Evolutionary conservation across 2,888 invertebrate species (phyloP), one percentile per base, ranked within the genome.

Genomic region (Autographa pulchrina): DNA sequence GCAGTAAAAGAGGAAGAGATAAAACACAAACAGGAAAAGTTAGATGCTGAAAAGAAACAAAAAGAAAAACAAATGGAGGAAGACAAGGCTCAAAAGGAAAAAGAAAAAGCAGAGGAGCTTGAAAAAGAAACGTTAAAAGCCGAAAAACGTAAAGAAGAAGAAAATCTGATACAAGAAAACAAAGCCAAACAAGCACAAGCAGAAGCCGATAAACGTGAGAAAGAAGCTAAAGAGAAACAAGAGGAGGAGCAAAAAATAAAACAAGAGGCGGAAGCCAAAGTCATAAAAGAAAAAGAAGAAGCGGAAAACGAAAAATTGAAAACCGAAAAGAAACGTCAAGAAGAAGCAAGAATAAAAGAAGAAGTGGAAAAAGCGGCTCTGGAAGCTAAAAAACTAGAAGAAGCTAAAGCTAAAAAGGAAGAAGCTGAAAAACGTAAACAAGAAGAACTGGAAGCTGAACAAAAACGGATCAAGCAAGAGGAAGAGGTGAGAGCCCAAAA

Each of bases 61-160:
- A 18, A 35, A 16, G 16, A 2, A 48, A 48, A n/a, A 48, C 48
- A 2, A 16, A 16, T 13, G 1, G 1, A 58, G 35, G 54, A 58
- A 63, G 18, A 31, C 65, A 70, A 65, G 43, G 20, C 58, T 41
- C 25, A 41, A 70, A 25, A 18, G 43, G 54, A 25, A 25, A 25
- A 18, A 52, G 54, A 25, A 25, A 25, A 31, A 64, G 41, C 58
- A 20, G 35, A 54, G 54, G 35, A 25, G 14, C 0, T 2, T 14
- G 69, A 32, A 56, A 61, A 52, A 16, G 48, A 86, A 35, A 20
- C 67, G 41, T 48, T 65, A 48, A 48, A 68, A 60, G 25, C 72
- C n/a, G 41, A 68, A 11, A n/a, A 52, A 7, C 43, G 52, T 9
- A 52, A 61, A 8, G n/a, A 7, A 31, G 60, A 74, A 68, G 66